Percentiles rank a stretch among this genome's conserved stretches.
Conservation (phyloP, 2,797 vertebrate species). For the Kryptolebias ocellatus region DNA sequence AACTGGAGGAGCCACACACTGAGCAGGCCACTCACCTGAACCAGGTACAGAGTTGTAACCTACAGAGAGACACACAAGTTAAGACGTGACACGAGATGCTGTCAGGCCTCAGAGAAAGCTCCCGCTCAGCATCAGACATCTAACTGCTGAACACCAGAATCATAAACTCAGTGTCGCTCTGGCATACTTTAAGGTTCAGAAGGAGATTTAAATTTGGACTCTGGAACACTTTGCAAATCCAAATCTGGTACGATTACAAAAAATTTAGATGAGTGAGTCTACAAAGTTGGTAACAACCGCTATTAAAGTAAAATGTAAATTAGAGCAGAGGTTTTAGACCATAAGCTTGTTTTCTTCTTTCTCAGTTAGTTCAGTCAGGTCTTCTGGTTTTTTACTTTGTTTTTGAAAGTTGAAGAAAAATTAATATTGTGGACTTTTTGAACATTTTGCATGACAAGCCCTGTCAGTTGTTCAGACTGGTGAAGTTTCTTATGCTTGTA, state of each 20-base stretch:
- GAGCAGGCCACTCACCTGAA: constrained; percentile 87
- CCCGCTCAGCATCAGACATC: too few relatives aligned
- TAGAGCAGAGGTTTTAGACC: not conserved
- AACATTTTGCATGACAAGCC: too few relatives aligned
- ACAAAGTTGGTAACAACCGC: not conserved
- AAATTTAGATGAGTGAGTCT: not conserved
- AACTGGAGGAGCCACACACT: constrained; percentile 95
- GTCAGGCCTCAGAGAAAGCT: not conserved
- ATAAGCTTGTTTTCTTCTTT: not conserved
- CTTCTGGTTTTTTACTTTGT: not conserved
- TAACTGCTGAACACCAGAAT: too few relatives aligned
- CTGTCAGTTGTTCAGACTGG: too few relatives aligned
- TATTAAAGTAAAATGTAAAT: constrained; percentile 4
- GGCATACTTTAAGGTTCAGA: not conserved
- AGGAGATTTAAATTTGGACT: not conserved
- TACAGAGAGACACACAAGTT: constrained; percentile 53
- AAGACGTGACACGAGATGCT: not conserved
- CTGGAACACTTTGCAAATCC: not conserved
- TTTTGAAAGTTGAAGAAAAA: not conserved
- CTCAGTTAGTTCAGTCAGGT: not conserved
- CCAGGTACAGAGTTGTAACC: constrained; percentile 87
- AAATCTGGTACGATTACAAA: not conserved
- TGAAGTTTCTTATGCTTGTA: too few relatives aligned
- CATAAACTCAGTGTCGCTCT: too few relatives aligned
- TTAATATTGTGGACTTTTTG: too few relatives aligned